These are phyloP conservation scores for Microcebus lehilahytsara DNA, from an alignment of 2,113 vertebrate species.

Conservation along the genomic window DNA sequence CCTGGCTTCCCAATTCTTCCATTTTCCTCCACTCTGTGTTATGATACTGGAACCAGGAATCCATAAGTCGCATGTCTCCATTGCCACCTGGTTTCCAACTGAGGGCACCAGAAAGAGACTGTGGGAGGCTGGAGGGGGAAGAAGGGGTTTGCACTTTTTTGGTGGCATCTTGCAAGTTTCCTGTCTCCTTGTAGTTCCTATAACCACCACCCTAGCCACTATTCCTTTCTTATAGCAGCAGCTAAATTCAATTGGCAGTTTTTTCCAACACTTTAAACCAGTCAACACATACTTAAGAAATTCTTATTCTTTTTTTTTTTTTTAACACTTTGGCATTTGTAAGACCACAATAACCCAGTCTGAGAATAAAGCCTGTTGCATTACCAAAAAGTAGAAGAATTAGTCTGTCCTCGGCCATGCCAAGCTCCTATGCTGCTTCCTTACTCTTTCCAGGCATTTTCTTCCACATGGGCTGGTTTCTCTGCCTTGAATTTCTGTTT, in stretches of 20 bases:
- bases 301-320: not conserved
- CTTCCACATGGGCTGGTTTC: not conserved
- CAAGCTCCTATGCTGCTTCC: not conserved
- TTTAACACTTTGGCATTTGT: not conserved
- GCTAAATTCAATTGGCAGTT: not conserved
- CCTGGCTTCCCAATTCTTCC: not conserved
- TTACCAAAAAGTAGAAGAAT: not conserved
- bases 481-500: constrained; percentile 9
- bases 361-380: not conserved
- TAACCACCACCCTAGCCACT: not conserved
- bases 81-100: not conserved
- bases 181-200: not conserved
- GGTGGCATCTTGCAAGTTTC: not conserved
- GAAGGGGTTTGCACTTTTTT: not conserved
- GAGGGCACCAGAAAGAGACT: not conserved
- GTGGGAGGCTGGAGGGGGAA: not conserved
- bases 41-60: not conserved
- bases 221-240: not conserved
- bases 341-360: not conserved
- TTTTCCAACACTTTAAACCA: not conserved
- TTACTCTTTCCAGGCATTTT: not conserved
- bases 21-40: not conserved
- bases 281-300: not conserved
- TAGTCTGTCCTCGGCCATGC: not conserved
- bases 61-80: not conserved